Conservation (phyloP, 2,113 vertebrate genomes). For the Charadrius vociferus region DNA sequence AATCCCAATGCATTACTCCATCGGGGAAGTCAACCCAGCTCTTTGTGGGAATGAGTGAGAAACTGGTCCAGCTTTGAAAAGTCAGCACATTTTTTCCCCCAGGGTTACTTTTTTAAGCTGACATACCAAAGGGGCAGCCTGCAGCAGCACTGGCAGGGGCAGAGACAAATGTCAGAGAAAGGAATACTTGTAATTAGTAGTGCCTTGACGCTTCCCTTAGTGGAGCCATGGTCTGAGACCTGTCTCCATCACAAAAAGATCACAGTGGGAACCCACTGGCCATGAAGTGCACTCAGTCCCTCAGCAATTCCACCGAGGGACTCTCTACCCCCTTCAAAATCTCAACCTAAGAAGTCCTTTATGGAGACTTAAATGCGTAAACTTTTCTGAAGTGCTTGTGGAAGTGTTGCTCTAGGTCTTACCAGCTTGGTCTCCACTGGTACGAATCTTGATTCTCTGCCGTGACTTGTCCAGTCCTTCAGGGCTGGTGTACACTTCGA, state of each 20-base stretch:
- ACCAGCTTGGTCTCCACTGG: fast-evolving
- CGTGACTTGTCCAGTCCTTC: neutral
- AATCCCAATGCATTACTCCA: neutral
- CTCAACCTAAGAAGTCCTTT: neutral
- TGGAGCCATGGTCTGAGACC: neutral
- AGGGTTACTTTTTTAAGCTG: neutral
- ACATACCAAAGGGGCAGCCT: neutral
- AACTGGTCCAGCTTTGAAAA: neutral
- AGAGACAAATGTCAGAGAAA: neutral
- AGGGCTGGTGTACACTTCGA: neutral
- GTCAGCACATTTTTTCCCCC: neutral
- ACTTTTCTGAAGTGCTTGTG: neutral
- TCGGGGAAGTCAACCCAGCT: neutral
- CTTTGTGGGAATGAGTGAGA: neutral
- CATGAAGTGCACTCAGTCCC: neutral
- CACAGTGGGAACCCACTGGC: neutral
- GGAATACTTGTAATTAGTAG: neutral
- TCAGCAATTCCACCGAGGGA: neutral
- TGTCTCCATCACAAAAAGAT: neutral
- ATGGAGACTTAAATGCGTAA: fast-evolving
- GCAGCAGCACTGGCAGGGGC: neutral
- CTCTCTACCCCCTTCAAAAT: neutral
- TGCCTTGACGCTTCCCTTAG: neutral
- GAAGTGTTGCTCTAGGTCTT: neutral
- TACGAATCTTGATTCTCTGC: neutral